These are phyloP conservation scores for Formica exsecta DNA, from an alignment of 1,140 invertebrate genomes.

Conservation along the genomic window DNA sequence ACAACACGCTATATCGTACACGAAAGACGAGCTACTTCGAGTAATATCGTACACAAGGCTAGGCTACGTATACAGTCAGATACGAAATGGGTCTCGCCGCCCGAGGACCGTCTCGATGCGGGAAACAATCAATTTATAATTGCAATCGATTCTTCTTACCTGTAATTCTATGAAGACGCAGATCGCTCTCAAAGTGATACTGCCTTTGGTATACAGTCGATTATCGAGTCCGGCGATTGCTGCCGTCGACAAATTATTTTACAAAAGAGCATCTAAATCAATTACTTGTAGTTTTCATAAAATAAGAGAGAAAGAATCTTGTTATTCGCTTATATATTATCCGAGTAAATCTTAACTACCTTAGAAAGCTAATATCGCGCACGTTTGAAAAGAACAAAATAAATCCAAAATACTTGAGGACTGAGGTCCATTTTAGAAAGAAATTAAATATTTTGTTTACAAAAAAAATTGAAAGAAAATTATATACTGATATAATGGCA, in stretches of 20 bases:
- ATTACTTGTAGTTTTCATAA: background rate
- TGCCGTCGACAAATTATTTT: constrained; percentile 43
- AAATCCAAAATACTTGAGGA: background rate
- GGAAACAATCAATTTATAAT: constrained; percentile 55
- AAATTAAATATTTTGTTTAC: background rate
- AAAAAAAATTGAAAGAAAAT: background rate
- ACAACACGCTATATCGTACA: constrained; percentile 71
- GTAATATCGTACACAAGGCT: constrained; percentile 71
- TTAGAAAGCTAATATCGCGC: background rate
- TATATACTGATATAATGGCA: background rate
- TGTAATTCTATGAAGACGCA: constrained; percentile 1
- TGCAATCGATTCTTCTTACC: constrained; percentile 37
- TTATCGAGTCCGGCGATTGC: constrained; percentile 35
- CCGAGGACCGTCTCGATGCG: constrained; percentile 32
- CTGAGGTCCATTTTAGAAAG: background rate
- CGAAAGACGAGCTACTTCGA: constrained; percentile 63
- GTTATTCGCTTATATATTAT: background rate
- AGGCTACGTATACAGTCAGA: constrained; percentile 66
- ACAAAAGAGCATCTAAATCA: background rate
- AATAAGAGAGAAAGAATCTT: background rate
- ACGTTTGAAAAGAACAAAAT: background rate
- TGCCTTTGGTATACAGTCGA: constrained; percentile 69
- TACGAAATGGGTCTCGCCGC: constrained; percentile 61
- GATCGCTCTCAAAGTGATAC: background rate
- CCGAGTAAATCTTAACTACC: background rate